These are phyloP conservation scores for Rhinolophus ferrumequinum DNA, from an alignment of 2,113 vertebrate genomes.

Conservation along the genomic window DNA sequence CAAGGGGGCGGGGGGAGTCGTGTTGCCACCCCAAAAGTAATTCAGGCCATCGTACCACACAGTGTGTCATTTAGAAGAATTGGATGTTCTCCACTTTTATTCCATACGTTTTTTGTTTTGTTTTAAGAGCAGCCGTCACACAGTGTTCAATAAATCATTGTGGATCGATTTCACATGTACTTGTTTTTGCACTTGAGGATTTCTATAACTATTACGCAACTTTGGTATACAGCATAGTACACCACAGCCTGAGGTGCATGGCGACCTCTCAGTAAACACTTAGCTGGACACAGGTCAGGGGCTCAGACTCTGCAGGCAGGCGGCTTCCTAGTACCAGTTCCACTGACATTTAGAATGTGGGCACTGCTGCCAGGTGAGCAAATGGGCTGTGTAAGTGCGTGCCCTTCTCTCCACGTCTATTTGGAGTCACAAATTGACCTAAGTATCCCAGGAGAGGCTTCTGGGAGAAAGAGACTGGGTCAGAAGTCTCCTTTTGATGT, in stretches of 20 bases:
- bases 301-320: fast-evolving
- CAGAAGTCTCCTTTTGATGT: background rate
- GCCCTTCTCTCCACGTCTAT: background rate
- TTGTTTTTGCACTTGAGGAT: background rate
- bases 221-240: too few species aligned
- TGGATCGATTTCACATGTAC: background rate
- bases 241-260: background rate
- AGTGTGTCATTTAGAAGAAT: background rate
- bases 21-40: background rate
- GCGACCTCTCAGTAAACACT: background rate
- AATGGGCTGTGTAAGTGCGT: background rate
- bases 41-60: background rate
- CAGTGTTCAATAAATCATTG: background rate
- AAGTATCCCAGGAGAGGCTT: background rate
- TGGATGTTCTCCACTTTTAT: background rate
- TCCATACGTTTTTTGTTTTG: background rate
- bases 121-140: background rate
- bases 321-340: background rate
- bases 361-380: background rate
- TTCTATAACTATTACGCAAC: too few species aligned
- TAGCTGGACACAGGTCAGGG: background rate
- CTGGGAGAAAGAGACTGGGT: background rate
- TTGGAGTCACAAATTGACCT: background rate
- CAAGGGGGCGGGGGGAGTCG: fast-evolving
- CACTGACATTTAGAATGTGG: background rate